These are phyloP conservation scores for Typhlichthys subterraneus DNA, from an alignment of 2,797 vertebrate genomes.

Conservation along the genomic window DNA sequence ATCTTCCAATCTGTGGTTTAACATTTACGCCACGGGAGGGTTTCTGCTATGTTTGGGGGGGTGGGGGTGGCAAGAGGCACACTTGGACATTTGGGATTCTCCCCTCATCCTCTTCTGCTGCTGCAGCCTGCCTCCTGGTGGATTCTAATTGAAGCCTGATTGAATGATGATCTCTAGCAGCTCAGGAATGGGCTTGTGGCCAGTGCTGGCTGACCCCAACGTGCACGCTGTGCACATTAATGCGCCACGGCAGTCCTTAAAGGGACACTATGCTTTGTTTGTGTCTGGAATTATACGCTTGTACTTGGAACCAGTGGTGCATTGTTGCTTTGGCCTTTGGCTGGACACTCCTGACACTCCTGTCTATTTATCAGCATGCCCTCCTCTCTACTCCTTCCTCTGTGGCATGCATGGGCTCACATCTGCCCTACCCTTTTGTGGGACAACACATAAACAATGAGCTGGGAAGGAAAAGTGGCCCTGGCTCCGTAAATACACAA, in stretches of 20 bases:
- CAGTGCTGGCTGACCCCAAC: conserved; percentile 58
- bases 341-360: too few relatives aligned
- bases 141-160: conserved; percentile 75
- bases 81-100: conserved; percentile 57
- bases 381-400: too few relatives aligned
- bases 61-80: conserved; percentile 36
- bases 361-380: too few relatives aligned
- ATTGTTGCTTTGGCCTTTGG: too few relatives aligned
- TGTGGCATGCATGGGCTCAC: too few relatives aligned
- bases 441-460: neutral
- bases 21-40: conserved; percentile 72
- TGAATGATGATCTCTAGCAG: conserved; percentile 80
- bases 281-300: too few relatives aligned
- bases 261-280: too few relatives aligned
- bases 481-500: too few relatives aligned
- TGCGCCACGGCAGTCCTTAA: conserved; percentile 16
- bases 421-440: neutral
- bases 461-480: too few relatives aligned
- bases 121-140: conserved; percentile 48
- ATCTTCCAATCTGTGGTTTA: conserved; percentile 74
- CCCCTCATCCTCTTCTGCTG: conserved; percentile 34
- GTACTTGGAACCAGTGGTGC: too few relatives aligned
- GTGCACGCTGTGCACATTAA: conserved; percentile 35
- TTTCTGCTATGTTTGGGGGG: conserved; percentile 58
- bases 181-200: conserved; percentile 54